A percentile compares a stretch with the other conserved stretches of the same genome.
phyloP scores from a whole-genome alignment of 2,888 invertebrate species.

The Platycheirus rosarum region DNA sequence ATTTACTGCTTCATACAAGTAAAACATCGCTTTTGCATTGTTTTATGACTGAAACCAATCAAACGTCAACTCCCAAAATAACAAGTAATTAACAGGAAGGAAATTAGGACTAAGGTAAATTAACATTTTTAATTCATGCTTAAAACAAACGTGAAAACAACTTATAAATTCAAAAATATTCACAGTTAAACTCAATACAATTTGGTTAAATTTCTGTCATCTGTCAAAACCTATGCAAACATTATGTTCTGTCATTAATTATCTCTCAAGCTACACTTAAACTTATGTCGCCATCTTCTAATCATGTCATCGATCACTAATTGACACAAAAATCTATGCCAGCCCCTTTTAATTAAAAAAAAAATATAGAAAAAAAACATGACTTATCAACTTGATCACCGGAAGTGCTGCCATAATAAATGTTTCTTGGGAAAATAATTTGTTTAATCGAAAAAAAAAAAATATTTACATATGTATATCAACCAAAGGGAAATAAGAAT shows the following conservation, averaged over 20 bases:
- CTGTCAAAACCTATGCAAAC: slow-evolving; percentile 5
- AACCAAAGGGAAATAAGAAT: slow-evolving; percentile 29
- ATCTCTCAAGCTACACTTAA: neutral
- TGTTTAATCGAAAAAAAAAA: neutral
- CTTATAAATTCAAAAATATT: no score
- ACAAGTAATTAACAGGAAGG: no score
- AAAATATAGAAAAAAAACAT: neutral
- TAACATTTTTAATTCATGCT: no score
- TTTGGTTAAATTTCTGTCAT: slow-evolving; percentile 11
- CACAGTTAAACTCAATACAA: no score
- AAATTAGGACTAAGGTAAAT: no score
- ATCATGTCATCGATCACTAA: slow-evolving; percentile 46
- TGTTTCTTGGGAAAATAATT: slow-evolving; percentile 19
- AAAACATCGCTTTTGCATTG: no score
- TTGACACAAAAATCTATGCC: slow-evolving; percentile 29
- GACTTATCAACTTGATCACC: slow-evolving; percentile 50
- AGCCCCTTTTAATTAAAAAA: neutral
- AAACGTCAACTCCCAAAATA: no score
- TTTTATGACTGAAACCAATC: no score
- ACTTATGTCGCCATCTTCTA: slow-evolving; percentile 7
- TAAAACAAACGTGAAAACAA: no score
- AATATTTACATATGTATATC: neutral
- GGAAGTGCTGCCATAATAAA: slow-evolving; percentile 39
- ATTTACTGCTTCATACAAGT: no score
- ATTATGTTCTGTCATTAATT: slow-evolving; percentile 1